Conservation (phyloP, 2,113 vertebrate species). For the Mormyrus iriodes region DNA sequence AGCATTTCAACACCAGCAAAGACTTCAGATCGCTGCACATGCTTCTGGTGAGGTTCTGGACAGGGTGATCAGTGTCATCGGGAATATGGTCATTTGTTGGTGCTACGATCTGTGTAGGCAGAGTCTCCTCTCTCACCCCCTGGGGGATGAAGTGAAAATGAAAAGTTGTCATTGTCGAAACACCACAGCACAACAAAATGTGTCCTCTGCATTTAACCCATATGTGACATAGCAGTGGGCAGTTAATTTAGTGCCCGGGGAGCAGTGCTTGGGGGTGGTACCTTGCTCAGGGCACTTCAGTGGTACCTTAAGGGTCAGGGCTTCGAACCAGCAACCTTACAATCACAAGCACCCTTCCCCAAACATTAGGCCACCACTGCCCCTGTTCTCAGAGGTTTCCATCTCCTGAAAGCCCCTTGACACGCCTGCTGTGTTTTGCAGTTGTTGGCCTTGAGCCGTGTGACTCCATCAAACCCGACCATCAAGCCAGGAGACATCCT, state of each 20-base stretch:
- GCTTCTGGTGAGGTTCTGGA: constrained; percentile 66
- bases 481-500: constrained; percentile 67
- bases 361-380: too few species aligned
- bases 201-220: too few species aligned
- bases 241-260: too few species aligned
- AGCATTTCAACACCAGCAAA: constrained; percentile 73
- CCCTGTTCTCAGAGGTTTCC: not conserved
- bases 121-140: not conserved
- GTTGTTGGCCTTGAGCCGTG: constrained; percentile 68
- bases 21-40: constrained; percentile 75
- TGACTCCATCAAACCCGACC: constrained; percentile 62
- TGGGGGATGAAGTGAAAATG: too few species aligned
- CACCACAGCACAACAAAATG: too few species aligned
- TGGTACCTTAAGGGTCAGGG: too few species aligned
- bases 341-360: too few species aligned
- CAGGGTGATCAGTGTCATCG: not conserved
- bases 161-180: too few species aligned
- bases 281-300: too few species aligned
- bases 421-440: constrained; percentile 38
- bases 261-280: too few species aligned
- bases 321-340: too few species aligned
- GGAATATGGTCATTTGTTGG: not conserved
- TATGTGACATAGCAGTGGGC: too few species aligned
- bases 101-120: not conserved
- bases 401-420: not conserved